Conservation (phyloP, 2,888 invertebrate genomes). For the Kuschelorhynchus macadamiae region DNA sequence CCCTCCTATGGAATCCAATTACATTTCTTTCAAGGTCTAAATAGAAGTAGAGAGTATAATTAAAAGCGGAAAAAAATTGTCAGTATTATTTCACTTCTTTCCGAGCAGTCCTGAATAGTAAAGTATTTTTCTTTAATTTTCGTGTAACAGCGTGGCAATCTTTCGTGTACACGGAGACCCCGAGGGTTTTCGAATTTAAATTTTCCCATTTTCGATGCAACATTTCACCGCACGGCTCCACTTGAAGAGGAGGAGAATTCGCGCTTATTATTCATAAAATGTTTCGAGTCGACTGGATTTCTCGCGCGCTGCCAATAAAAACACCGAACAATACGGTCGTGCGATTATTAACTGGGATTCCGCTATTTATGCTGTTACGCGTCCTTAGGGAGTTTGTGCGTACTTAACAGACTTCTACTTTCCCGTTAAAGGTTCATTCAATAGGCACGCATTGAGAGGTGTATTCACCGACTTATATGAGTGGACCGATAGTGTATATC, state of each 20-base stretch:
- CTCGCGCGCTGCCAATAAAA: conserved; percentile 36
- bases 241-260: no score
- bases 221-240: conserved; percentile 15
- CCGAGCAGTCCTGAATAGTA: neutral
- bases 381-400: conserved; percentile 11
- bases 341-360: conserved; percentile 25
- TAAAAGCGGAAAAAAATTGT: no score
- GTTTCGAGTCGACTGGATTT: conserved; percentile 38
- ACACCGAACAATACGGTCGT: conserved; percentile 33
- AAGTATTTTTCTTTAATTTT: conserved; percentile 12
- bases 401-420: neutral
- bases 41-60: no score
- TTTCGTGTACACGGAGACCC: conserved; percentile 2
- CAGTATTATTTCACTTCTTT: no score
- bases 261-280: conserved; percentile 44
- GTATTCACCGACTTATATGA: no score
- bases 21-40: no score
- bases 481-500: no score
- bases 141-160: neutral
- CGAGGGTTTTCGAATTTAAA: conserved; percentile 22
- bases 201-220: conserved; percentile 30
- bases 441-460: no score
- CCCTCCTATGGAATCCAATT: no score
- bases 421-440: no score
- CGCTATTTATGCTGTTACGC: conserved; percentile 18